A percentile compares a stretch with the other conserved stretches of the same genome.
Conservation (phyloP, 2,797 vertebrate species). For the Hypotaenidia okinawae region DNA sequence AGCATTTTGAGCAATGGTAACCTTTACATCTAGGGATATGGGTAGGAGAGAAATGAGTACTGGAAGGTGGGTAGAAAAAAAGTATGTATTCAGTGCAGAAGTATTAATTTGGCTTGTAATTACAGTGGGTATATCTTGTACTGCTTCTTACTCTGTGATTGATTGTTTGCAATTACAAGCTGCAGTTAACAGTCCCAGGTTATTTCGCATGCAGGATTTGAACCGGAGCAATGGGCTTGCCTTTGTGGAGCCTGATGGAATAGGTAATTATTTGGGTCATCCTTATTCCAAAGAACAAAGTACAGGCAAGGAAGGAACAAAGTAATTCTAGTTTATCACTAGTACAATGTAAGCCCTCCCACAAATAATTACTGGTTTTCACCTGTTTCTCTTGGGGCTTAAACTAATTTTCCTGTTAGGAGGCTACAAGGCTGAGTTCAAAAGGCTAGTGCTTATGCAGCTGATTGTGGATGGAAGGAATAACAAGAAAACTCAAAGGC, state of each 20-base stretch:
- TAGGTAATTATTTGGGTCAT: not conserved
- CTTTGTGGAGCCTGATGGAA: not conserved
- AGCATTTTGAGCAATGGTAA: not conserved
- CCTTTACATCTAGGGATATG: not conserved
- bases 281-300: not conserved
- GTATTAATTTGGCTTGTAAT: not conserved
- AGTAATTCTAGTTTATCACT: not conserved
- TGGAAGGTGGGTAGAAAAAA: not conserved
- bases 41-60: not conserved
- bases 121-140: not conserved
- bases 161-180: not conserved
- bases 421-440: not conserved
- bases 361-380: not conserved
- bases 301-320: not conserved
- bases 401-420: not conserved
- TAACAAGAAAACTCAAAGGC: not conserved
- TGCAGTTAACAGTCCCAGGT: not conserved
- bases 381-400: not conserved
- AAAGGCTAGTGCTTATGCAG: not conserved
- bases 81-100: not conserved
- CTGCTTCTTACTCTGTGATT: not conserved
- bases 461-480: not conserved
- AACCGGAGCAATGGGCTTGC: not conserved
- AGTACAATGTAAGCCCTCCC: not conserved
- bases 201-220: not conserved